phyloP scores from a whole-genome alignment of 2,113 vertebrate genomes.

The Sander lucioperca region DNA sequence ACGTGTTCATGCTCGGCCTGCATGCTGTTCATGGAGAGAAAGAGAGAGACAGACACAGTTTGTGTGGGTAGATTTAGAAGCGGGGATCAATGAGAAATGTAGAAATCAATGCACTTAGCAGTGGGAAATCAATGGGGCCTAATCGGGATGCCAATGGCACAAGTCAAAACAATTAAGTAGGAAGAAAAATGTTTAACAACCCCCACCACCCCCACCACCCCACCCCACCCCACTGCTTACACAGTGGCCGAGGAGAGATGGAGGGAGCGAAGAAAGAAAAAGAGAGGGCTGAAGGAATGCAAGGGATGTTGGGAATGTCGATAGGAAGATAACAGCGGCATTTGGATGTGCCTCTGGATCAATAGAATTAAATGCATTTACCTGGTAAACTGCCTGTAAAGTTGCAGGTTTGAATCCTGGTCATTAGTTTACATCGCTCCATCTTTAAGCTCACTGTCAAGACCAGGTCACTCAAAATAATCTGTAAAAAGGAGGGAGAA shows the following conservation, averaged over 20 bases:
- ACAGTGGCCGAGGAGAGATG: slow-evolving; percentile 54
- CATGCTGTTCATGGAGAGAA: slow-evolving; percentile 50
- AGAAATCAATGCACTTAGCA: slow-evolving; percentile 98
- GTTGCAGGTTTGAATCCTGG: slow-evolving; percentile 35
- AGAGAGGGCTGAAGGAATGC: slow-evolving; percentile 1
- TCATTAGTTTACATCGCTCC: neutral
- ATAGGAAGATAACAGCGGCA: slow-evolving; percentile 11
- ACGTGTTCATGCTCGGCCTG: slow-evolving; percentile 19
- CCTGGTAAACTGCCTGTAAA: neutral
- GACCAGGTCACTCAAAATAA: neutral
- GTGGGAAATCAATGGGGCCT: slow-evolving; percentile 96
- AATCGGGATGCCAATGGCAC: slow-evolving; percentile 98
- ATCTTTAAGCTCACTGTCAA: neutral
- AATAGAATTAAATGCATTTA: slow-evolving; percentile 20
- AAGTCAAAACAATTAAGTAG: slow-evolving; percentile 99
- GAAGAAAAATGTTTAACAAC: slow-evolving; percentile 95
- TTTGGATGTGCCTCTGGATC: neutral
- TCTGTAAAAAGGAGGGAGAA: neutral
- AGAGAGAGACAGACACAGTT: slow-evolving; percentile 60
- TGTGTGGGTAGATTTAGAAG: slow-evolving; percentile 94
- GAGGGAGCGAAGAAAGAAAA: slow-evolving; percentile 27
- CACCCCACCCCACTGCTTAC: slow-evolving; percentile 69
- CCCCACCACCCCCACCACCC: slow-evolving; percentile 59
- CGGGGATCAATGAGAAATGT: slow-evolving; percentile 96
- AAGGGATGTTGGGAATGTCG: slow-evolving; percentile 13